Base-by-base conservation (phyloP, 2,888 invertebrate species). In the Campoplex capitator region DNA sequence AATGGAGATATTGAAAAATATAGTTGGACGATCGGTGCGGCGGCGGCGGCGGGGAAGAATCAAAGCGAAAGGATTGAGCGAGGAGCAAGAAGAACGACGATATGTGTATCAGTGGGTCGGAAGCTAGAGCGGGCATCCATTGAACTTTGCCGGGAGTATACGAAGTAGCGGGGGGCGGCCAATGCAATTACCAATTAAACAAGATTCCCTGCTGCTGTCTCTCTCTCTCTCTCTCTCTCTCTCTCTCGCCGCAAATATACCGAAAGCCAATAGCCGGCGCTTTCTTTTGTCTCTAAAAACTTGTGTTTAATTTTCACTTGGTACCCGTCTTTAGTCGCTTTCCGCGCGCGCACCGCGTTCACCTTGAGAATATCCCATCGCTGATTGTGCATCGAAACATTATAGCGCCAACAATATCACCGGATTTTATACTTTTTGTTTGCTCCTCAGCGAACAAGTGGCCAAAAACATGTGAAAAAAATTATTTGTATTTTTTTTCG, bases 71-170 rank as follows among this genome's bases (percentile, higher is more conserved):
- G 16, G 23, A 81, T 54, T 42, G 11, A 42, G n/a, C 16, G 48
- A 56, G 23, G 65, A 71, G 35, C n/a, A 45, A 56, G 70, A 23
- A 13, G 23, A 23, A 23, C 23, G 42, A 11, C 7, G 18, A 77
- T 56, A 82, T 78, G 68, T 68, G 32, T 73, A 76, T 62, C 23
- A 82, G 85, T 82, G 81, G 85, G 82, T 78, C 85, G 81, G 82
- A 23, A 23, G 82, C 78, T 82, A 68, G 78, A 78, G 85, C 82
- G 74, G 82, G 85, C 23, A 74, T 74, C 74, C 77, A 78, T 85
- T 78, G 67, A 82, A 75, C 78, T 45, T 82, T 0, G 23, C 23
- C n/a, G 28, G 28, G 65, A 48, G 65, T 23, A 23, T 42, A 48
- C 67, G 74, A 74, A 76, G 82, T 54, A 67, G 28, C 28, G 35